These are phyloP conservation scores for Trachelus iudaicus DNA, from an alignment of 2,888 invertebrate genomes.

Conservation along the genomic window DNA sequence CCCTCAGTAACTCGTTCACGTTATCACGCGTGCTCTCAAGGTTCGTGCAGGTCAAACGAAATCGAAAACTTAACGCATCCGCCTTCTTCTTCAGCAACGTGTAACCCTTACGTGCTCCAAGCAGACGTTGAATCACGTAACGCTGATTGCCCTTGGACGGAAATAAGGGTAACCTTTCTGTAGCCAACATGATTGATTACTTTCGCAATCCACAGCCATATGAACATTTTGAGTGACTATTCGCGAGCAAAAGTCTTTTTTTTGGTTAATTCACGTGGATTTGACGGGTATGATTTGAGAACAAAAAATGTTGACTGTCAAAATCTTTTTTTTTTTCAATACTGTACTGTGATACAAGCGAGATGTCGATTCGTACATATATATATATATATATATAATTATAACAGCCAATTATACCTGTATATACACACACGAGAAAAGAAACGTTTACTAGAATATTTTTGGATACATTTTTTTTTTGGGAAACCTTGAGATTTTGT, in stretches of 20 bases:
- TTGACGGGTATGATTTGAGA: neutral
- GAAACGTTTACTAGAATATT: neutral
- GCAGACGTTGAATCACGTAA: neutral
- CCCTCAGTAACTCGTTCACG: conserved; percentile 3
- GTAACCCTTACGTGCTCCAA: neutral
- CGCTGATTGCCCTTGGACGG: neutral
- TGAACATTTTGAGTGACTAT: neutral
- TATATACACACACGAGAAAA: neutral
- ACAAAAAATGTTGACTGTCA: neutral
- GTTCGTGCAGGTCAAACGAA: neutral
- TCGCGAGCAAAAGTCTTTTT: neutral
- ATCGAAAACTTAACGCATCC: neutral
- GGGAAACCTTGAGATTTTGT: neutral
- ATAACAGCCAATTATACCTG: neutral
- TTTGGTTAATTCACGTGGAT: neutral
- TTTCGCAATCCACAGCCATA: neutral
- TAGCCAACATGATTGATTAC: neutral
- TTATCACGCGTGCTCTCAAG: neutral
- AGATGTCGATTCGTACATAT: neutral
- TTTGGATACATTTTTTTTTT: neutral
- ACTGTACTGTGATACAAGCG: neutral
- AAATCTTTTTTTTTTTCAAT: neutral
- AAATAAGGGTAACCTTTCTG: neutral
- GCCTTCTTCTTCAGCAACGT: neutral
- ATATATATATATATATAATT: neutral